phyloP scores from a whole-genome alignment of 2,888 invertebrate genomes.

The Lottia scabra region DNA sequence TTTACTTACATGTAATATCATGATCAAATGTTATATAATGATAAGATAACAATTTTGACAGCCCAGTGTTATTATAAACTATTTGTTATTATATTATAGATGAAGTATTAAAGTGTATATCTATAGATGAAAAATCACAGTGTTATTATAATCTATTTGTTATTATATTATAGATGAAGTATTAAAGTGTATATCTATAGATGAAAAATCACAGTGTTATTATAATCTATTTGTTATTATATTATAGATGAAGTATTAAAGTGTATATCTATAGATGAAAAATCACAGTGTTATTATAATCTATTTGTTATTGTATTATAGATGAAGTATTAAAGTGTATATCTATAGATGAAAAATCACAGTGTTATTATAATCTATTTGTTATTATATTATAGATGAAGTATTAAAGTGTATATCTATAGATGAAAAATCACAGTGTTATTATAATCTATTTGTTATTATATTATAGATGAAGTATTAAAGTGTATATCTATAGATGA shows the following conservation, averaged over 20 bases:
- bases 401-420: constrained; percentile 67
- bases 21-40: too few species aligned
- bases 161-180: constrained; percentile 65
- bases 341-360: constrained; percentile 56
- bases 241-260: constrained; percentile 68
- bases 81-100: constrained; percentile 53
- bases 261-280: constrained; percentile 64
- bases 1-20: too few species aligned
- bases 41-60: too few species aligned
- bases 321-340: constrained; percentile 68
- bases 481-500: constrained; percentile 66
- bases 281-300: constrained; percentile 28
- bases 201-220: constrained; percentile 42
- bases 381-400: constrained; percentile 60
- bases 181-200: constrained; percentile 66
- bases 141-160: not conserved
- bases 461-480: constrained; percentile 67
- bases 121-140: constrained; percentile 54
- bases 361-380: constrained; percentile 2
- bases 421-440: constrained; percentile 45
- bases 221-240: too few species aligned
- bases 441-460: constrained; percentile 10
- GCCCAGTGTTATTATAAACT: not conserved
- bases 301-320: constrained; percentile 41
- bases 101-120: constrained; percentile 67